A percentile compares a stretch with the other conserved stretches of the same genome.
These are phyloP conservation scores for Syndactyla subalaris DNA, from an alignment of 2,797 vertebrate genomes.

Conservation along the genomic window DNA sequence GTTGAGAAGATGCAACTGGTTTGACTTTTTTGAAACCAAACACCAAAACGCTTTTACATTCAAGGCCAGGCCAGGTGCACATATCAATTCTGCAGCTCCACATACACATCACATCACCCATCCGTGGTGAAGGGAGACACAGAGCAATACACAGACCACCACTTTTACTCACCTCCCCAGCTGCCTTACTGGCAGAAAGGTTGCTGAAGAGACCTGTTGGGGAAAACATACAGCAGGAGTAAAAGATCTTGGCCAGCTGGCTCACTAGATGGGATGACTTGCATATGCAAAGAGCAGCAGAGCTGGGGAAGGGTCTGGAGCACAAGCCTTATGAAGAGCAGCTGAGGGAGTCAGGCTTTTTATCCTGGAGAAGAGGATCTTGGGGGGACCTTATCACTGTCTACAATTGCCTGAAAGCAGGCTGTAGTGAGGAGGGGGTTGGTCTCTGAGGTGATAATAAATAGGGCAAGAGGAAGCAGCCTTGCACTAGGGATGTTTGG, in stretches of 20 bases:
- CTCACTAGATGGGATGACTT: neutral
- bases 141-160: neutral
- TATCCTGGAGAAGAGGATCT: neutral
- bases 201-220: neutral
- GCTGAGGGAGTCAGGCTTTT: neutral
- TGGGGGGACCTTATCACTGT: neutral
- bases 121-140: fast-evolving
- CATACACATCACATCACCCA: fast-evolving
- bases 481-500: neutral
- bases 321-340: neutral
- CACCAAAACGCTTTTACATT: neutral
- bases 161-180: too few species aligned
- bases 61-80: neutral
- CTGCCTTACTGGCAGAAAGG: neutral
- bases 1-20: neutral
- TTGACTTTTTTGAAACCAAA: neutral
- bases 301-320: neutral
- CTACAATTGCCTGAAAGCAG: neutral
- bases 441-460: neutral
- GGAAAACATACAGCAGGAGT: neutral
- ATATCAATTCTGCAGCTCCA: neutral
- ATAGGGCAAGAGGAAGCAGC: neutral
- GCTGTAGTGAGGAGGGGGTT: neutral
- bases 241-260: neutral
- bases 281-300: neutral